phyloP scores from a whole-genome alignment of 1,140 invertebrate species.

The Heliconius hewitsoni region DNA sequence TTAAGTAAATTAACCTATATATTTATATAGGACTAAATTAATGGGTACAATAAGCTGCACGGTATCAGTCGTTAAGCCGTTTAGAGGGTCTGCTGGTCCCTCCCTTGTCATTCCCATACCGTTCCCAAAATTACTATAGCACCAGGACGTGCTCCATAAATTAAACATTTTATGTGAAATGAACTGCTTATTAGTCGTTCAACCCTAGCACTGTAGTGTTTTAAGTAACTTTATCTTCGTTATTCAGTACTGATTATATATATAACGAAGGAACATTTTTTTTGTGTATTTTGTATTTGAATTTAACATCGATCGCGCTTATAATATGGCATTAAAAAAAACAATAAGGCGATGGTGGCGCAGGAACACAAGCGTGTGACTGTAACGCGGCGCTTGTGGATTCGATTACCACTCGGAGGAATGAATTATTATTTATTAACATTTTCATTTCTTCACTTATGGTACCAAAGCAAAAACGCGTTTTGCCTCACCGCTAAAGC shows the following conservation, averaged over 20 bases:
- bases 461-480: too few relatives aligned
- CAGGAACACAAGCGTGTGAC: too few relatives aligned
- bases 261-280: background rate
- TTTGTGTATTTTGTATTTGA: background rate
- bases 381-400: too few relatives aligned
- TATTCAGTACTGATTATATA: background rate
- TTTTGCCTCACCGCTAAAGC: too few relatives aligned
- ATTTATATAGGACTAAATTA: background rate
- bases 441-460: too few relatives aligned
- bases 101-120: background rate
- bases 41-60: background rate
- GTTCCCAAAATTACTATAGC: conserved; percentile 2
- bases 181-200: background rate
- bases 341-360: too few relatives aligned
- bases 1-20: background rate
- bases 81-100: background rate
- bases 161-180: conserved; percentile 5
- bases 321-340: too few relatives aligned
- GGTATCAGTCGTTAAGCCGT: background rate
- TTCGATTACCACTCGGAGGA: too few relatives aligned
- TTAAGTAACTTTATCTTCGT: background rate
- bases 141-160: background rate
- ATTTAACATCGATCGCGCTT: too few relatives aligned
- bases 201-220: background rate
- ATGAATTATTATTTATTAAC: too few relatives aligned